Conservation (phyloP, 1,140 invertebrate species). For the Eulimnadia texana region DNA sequence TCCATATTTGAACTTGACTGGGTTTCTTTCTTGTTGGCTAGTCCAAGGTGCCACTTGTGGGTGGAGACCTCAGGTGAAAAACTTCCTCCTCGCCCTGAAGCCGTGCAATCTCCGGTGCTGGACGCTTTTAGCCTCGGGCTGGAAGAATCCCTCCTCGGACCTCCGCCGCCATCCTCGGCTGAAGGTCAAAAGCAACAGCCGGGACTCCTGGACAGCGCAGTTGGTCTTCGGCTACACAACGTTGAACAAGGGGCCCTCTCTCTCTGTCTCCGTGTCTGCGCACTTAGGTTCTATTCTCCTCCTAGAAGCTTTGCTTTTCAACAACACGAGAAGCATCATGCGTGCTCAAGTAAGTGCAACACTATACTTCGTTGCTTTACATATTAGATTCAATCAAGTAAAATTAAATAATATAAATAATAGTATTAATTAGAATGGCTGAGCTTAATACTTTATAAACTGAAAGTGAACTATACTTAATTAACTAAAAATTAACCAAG, state of each 20-base stretch:
- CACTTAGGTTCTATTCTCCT: not conserved
- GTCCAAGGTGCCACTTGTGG: too few relatives aligned
- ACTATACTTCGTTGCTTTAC: not conserved
- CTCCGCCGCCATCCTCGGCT: too few relatives aligned
- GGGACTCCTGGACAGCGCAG: not conserved
- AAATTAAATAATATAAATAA: not conserved
- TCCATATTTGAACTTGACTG: too few relatives aligned
- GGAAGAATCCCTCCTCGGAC: not conserved
- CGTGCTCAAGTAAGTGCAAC: not conserved
- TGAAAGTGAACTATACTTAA: not conserved
- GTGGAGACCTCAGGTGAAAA: too few relatives aligned
- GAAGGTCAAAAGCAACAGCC: not conserved
- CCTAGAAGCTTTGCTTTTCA: too few relatives aligned
- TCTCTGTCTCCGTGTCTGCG: not conserved
- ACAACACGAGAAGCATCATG: not conserved
- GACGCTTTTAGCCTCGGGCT: not conserved
- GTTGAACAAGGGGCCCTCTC: not conserved
- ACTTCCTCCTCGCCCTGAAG: too few relatives aligned
- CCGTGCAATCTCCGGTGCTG: too few relatives aligned
- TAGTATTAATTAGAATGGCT: not conserved
- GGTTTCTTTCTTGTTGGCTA: too few relatives aligned
- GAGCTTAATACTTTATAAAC: not conserved
- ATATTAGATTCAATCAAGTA: not conserved
- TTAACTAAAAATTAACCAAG: too few relatives aligned
- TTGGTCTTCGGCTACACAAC: not conserved